Evolutionary conservation across 2,797 vertebrate species (phyloP).

Genomic region (Todus mexicanus): DNA sequence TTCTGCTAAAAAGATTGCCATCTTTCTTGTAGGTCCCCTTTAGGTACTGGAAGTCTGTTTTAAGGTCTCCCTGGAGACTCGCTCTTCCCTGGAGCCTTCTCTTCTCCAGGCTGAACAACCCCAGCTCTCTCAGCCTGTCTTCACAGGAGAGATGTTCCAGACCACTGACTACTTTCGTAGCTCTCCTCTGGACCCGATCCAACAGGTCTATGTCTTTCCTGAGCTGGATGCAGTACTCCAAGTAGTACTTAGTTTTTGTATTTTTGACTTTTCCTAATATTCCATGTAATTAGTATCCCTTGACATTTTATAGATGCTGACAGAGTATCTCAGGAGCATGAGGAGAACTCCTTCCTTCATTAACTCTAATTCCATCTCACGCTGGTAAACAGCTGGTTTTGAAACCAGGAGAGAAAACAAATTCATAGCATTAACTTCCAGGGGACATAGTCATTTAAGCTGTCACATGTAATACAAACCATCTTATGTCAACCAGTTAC

Average conservation of each 20-base stretch:
- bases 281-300: not conserved
- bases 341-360: not conserved
- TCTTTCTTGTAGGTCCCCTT: not conserved
- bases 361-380: not conserved
- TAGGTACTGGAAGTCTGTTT: not conserved
- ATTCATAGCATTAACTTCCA: not conserved
- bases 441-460: not conserved
- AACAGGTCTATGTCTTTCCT: not conserved
- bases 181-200: not conserved
- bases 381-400: not conserved
- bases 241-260: not conserved
- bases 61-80: not conserved
- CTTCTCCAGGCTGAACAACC: not conserved
- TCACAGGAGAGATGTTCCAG: not conserved
- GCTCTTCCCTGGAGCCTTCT: not conserved
- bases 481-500: not conserved
- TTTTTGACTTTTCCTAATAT: not conserved
- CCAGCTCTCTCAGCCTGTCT: not conserved
- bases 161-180: not conserved
- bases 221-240: not conserved
- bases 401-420: not conserved
- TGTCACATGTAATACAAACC: not conserved
- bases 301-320: not conserved
- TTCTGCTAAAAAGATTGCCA: not conserved
- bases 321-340: not conserved